A percentile compares a stretch with the other conserved stretches of the same genome.
These are phyloP conservation scores for Eurytoma adleriae DNA, from an alignment of 2,888 invertebrate genomes.

Conservation along the genomic window DNA sequence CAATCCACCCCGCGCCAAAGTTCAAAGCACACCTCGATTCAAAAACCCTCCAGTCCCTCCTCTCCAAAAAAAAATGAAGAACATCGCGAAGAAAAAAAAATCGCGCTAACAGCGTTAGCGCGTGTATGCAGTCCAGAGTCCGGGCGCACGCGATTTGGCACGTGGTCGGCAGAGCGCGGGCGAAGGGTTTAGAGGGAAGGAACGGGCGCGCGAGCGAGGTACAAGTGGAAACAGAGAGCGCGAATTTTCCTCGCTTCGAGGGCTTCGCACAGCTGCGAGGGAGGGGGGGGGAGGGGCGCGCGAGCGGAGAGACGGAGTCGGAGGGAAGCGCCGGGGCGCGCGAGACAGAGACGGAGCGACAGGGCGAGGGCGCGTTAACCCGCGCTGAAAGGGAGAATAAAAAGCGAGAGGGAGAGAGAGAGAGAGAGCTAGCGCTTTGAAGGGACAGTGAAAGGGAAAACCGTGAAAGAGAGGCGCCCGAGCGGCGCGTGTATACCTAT, in stretches of 20 bases:
- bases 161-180: slow-evolving; percentile 10
- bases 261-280: slow-evolving; percentile 40
- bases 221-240: slow-evolving; percentile 21
- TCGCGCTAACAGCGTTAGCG: too few relatives aligned
- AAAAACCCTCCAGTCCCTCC: too few relatives aligned
- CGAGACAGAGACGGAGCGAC: slow-evolving; percentile 30
- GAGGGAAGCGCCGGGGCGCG: background rate
- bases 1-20: too few relatives aligned
- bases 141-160: background rate
- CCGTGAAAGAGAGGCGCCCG: slow-evolving; percentile 44
- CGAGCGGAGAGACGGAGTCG: slow-evolving; percentile 8
- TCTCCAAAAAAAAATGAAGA: too few relatives aligned
- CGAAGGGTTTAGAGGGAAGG: slow-evolving; percentile 12
- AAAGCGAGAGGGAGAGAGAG: slow-evolving; percentile 20
- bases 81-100: too few relatives aligned
- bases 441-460: slow-evolving; percentile 54
- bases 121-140: too few relatives aligned
- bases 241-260: slow-evolving; percentile 47
- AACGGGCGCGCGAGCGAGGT: slow-evolving; percentile 2
- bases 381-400: slow-evolving; percentile 50
- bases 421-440: slow-evolving; percentile 34
- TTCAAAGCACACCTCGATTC: too few relatives aligned
- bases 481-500: slow-evolving; percentile 22
- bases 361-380: slow-evolving; percentile 46
- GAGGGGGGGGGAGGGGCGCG: slow-evolving; percentile 19